A percentile compares a stretch with the other conserved stretches of the same genome.
These are phyloP conservation scores for Ovis aries DNA, from an alignment of 2,113 vertebrate genomes.

Conservation along the genomic window DNA sequence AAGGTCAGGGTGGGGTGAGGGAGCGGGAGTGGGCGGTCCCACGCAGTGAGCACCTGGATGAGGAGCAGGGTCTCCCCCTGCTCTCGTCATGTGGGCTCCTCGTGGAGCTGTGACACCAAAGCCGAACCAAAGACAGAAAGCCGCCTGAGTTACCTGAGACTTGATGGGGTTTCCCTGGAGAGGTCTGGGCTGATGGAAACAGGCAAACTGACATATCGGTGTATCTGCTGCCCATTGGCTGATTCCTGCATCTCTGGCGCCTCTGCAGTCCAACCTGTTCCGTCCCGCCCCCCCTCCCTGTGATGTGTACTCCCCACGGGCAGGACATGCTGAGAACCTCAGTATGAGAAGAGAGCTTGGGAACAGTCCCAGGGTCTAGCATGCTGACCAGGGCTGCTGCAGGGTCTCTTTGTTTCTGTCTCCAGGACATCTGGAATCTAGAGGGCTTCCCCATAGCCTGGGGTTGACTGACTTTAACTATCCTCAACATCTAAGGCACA, in stretches of 20 bases:
- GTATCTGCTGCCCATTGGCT: neutral
- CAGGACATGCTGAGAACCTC: neutral
- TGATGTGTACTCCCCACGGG: neutral
- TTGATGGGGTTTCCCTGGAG: neutral
- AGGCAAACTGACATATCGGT: neutral
- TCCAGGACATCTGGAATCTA: slow-evolving; percentile 41
- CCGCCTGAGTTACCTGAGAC: rapidly evolving
- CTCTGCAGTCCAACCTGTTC: neutral
- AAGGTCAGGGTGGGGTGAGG: neutral
- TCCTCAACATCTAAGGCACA: neutral
- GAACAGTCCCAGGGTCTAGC: neutral
- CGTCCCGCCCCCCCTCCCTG: rapidly evolving
- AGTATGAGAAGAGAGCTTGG: neutral
- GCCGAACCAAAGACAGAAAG: no score
- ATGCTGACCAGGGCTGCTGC: neutral
- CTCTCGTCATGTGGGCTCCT: neutral
- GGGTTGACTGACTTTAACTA: slow-evolving; percentile 32
- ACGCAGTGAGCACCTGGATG: no score
- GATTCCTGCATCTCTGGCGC: neutral
- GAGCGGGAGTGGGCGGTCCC: no score
- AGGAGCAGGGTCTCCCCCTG: neutral
- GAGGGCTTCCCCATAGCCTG: neutral
- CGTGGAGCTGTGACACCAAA: rapidly evolving
- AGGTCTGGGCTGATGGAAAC: neutral
- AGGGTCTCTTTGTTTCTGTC: neutral